Base-by-base conservation (phyloP, 2,797 vertebrate species). In the Tarsius wallacei region DNA sequence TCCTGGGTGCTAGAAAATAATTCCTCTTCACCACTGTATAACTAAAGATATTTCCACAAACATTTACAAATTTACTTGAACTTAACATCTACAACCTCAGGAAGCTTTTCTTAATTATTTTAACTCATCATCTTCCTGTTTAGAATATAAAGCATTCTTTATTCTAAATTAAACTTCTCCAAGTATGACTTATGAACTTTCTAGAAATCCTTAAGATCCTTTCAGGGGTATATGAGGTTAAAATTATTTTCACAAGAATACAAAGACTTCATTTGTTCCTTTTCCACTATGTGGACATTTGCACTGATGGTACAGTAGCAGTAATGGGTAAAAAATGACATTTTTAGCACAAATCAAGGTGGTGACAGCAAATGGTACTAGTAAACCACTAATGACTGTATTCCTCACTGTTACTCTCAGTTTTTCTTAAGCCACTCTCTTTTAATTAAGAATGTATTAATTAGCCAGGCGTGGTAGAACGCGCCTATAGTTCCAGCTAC, bases 31-130 rank as follows among this genome's bases (percentile, higher is more conserved):
- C 63, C 24, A 77, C 63, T 77, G 19, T 24, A 31, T 36, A 68
- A 73, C 90, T 91, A 78, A 73, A 47, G 77, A 55, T 49, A 71
- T 78, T 64, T 88, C 42, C 80, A 93, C n/a, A 80, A 66, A 53
- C 47, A 53, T 70, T 31, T 51, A 13, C 36, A 85, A 77, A 84
- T 36, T 70, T 57, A 55, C 28, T 71, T 64, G 16, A 83, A 84
- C 19, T 87, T 64, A 84, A 87, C 16, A 24, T 59, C n/a, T 89
- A 87, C 1, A 83, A 15, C 4, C 33, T 74, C 42, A 68, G 28
- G 42, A 66, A 91, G 49, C 28, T 71, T 76, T 94, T 84, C 53
- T 19, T 78, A 49, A 16, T 85, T 36, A 90, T 28, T 77, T 66
- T 64, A 91, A 33, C 24, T 70, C 22, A 70, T 26, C 36, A 83